Base-by-base conservation (phyloP, 2,113 vertebrate genomes). In the Halcyon malimbica region DNA sequence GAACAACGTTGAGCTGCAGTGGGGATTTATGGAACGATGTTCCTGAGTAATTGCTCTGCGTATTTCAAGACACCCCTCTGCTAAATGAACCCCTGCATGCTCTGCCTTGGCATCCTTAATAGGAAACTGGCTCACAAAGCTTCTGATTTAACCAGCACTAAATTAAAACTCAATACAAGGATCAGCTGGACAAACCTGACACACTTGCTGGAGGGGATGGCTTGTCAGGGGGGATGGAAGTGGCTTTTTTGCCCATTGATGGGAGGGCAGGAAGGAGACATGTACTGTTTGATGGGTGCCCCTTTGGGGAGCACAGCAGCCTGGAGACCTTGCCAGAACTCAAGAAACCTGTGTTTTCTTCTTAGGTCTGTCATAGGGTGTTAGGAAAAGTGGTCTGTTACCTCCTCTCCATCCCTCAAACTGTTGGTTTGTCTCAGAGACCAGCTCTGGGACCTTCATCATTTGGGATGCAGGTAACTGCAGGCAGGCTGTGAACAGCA, bases 391-490 rank as follows among this genome's bases (percentile, higher is more conserved):
- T 31, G 44, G 2, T 73, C 14, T 69, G 54, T 44, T 25, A 37
- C 19, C 28, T 54, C 46, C 23, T 59, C 56, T 53, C 39, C 63
- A 83, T 44, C 11, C 29, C 13, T 16, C 18, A 68, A 44, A 53
- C 31, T 44, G 10, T 35, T 83, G 24, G 18, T 12, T 60, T 33
- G 6, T 50, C 54, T 70, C 42, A 50, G 63, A 77, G 51, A 85
- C 24, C 41, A 59, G 16, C 65, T 87, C 11, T 76, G 48, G 62
- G 62, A 71, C 11, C 54, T 91, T 26, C 23, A 18, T 26, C 7
- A 0, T 11, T 21, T 54, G 13, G 46, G 68, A 54, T 4, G 25
- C 42, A 53, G 41, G 59, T 44, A 33, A n/a, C 10, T 0, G 0
- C 11, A 33, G 57, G 48, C 23, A 62, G 16, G 41, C 48, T 68